Evolutionary conservation across 1,140 invertebrate species (phyloP), one percentile per base, ranked within the genome.

Genomic region (Nephotettix cincticeps): DNA sequence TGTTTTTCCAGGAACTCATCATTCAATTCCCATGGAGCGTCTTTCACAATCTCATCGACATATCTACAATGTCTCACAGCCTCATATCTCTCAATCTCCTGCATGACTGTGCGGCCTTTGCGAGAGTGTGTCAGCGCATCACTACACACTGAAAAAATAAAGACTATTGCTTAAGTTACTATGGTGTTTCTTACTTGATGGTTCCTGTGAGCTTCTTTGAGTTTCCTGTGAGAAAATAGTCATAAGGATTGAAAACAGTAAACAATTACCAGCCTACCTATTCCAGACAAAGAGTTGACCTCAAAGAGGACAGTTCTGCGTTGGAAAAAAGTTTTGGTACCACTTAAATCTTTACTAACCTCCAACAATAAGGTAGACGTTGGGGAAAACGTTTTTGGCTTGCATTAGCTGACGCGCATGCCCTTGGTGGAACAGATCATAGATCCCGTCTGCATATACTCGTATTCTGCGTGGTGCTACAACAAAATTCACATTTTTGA

Each of bases 51-150:
- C 88, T 99, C 98, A 84, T 99, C 98, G 4, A 99, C 98, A 82
- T 99, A 99, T 77, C 98, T 90, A 84, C 98, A 99, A 86, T 99
- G 98, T 72, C 96, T 84, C 0, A 99, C 91, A 9, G 93, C 95
- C 81, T 99, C 97, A 80, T 99, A 99, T 64, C 63, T 29, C 83
- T 99, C 98, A 28, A 84, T 83, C 79, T 99, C 98, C 40, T 90
- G 96, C 95, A 99, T 99, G 0, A 99, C 98, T 1, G 98, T 99
- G 73, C 94, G 88, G 14, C 98, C 98, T 84, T 99, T 99, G 80
- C 92, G 91, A 72, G 85, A 87, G 80, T 97, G 93, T 64, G 96
- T 98, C 40, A 96, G 81, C 17, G 88, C 85, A 82, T 98, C 96
- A 78, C 89, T 96, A 83, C 94, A 97, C 56, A 98, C 95, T 96